These are phyloP conservation scores for Macaria liturata DNA, from an alignment of 2,888 invertebrate species.

Conservation along the genomic window DNA sequence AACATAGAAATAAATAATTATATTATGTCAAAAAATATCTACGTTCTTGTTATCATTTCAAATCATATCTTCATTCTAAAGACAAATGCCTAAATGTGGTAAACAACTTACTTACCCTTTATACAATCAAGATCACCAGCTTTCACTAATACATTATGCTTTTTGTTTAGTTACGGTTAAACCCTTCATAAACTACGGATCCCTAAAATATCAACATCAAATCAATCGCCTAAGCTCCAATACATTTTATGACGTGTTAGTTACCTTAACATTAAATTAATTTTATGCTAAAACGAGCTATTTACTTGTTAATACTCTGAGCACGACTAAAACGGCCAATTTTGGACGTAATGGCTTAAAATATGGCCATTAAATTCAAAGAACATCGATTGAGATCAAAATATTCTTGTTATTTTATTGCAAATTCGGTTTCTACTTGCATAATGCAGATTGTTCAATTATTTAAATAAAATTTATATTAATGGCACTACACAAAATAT, in stretches of 20 bases:
- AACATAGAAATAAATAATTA: too few relatives aligned
- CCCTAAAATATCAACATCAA: slow-evolving; percentile 5
- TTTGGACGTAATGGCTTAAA: slow-evolving; percentile 24
- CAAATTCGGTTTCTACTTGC: slow-evolving; percentile 1
- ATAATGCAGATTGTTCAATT: slow-evolving; percentile 1
- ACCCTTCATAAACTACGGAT: background rate
- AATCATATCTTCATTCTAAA: too few relatives aligned
- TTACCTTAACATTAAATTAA: slow-evolving; percentile 41
- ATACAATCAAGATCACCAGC: too few relatives aligned
- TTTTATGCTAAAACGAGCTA: slow-evolving; percentile 43
- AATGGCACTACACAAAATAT: too few relatives aligned
- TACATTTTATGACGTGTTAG: slow-evolving; percentile 42
- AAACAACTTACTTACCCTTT: too few relatives aligned
- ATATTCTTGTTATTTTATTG: slow-evolving; percentile 23
- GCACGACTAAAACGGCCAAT: slow-evolving; percentile 34
- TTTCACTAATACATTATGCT: too few relatives aligned
- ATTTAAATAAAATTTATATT: too few relatives aligned
- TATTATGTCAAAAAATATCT: too few relatives aligned
- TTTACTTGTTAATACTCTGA: slow-evolving; percentile 43
- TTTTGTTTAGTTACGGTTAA: too few relatives aligned
- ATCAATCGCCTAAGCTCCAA: background rate
- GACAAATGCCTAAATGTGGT: too few relatives aligned
- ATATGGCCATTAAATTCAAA: slow-evolving; percentile 26
- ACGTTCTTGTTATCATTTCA: too few relatives aligned
- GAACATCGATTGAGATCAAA: slow-evolving; percentile 15